Conservation (phyloP, 2,113 vertebrate genomes). For the Xenus cinereus region DNA sequence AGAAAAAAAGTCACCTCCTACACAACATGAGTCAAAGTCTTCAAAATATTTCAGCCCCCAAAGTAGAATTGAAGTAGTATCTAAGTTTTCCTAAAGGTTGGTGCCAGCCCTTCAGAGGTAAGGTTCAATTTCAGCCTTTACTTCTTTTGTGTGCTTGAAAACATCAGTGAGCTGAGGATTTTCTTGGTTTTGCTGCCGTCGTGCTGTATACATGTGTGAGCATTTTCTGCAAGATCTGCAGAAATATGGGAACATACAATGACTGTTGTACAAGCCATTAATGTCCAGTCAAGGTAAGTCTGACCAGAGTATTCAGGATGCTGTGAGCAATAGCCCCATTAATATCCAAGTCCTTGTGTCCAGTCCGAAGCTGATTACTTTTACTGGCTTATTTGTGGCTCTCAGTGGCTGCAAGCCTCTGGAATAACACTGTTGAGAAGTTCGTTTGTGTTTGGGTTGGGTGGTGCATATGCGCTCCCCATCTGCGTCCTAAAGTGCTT, state of each 20-base stretch:
- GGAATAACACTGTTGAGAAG: background rate
- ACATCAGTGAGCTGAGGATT: background rate
- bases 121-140: background rate
- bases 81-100: background rate
- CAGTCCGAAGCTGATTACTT: background rate
- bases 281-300: background rate
- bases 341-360: background rate
- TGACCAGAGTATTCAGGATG: accelerated
- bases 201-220: background rate
- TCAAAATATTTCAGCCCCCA: background rate
- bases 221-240: background rate
- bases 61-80: background rate
- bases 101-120: background rate
- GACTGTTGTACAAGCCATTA: background rate
- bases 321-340: background rate
- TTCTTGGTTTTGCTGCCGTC: background rate
- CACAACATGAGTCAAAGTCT: background rate
- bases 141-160: background rate
- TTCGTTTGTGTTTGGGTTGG: background rate
- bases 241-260: background rate
- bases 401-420: background rate
- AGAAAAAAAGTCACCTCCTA: background rate
- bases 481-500: background rate
- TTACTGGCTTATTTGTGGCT: background rate
- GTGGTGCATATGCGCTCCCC: background rate